Evolutionary conservation across 2,888 invertebrate species (phyloP).

Genomic region (Rhagium mordax): DNA sequence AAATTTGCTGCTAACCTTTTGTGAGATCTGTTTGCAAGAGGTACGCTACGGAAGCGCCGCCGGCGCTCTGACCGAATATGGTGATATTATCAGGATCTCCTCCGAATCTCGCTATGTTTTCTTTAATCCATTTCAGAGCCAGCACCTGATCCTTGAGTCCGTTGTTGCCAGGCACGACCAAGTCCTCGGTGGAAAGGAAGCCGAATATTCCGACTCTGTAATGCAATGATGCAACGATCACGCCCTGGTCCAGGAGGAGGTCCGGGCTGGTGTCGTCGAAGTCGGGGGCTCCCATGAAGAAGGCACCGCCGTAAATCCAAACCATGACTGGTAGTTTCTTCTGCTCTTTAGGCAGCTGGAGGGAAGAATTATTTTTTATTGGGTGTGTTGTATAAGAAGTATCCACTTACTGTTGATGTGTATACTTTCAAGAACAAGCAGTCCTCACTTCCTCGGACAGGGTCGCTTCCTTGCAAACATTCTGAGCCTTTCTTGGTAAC

Average conservation of each 20-base stretch:
- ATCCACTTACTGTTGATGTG: conserved; percentile 50
- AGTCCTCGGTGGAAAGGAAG: conserved; percentile 73
- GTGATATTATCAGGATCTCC: conserved; percentile 54
- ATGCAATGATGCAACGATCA: conserved; percentile 79
- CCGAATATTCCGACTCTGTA: conserved; percentile 81
- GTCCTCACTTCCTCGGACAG: conserved; percentile 53
- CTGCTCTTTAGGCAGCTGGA: conserved; percentile 40
- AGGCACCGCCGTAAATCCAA: conserved; percentile 68
- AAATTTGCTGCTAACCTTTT: conserved; percentile 40
- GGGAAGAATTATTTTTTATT: not conserved
- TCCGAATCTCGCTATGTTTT: conserved; percentile 53
- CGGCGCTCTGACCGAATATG: conserved; percentile 56
- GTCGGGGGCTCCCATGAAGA: conserved; percentile 50
- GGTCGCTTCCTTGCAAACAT: conserved; percentile 47
- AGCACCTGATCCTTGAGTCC: conserved; percentile 56
- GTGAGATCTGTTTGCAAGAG: conserved; percentile 48
- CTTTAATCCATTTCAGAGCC: conserved; percentile 55
- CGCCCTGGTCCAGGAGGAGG: conserved; percentile 74
- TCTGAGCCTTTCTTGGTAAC: conserved; percentile 44
- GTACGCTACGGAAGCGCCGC: conserved; percentile 53
- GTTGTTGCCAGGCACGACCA: conserved; percentile 52
- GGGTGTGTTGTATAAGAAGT: not conserved
- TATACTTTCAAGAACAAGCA: conserved; percentile 58
- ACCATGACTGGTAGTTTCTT: conserved; percentile 65
- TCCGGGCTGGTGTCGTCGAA: conserved; percentile 38